Conservation (phyloP, 2,113 vertebrate species). For the Arenaria interpres region DNA sequence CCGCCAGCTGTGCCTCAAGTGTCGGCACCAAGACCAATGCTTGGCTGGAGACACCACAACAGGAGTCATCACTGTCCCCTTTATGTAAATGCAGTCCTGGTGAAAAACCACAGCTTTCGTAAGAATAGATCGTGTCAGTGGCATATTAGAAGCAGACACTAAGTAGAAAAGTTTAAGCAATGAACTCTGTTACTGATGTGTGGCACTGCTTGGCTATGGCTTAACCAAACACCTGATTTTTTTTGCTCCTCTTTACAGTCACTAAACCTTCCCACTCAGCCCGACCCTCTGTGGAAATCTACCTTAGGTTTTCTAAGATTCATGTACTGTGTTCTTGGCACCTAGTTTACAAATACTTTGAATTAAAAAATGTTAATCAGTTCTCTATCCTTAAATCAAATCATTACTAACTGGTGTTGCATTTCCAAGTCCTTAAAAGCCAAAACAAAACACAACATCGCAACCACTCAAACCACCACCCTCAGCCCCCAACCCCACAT, state of each 20-base stretch:
- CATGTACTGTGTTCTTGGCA: neutral
- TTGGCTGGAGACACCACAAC: neutral
- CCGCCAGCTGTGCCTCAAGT: rapidly evolving
- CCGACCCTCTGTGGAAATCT: neutral
- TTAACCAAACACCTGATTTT: neutral
- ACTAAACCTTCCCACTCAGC: neutral
- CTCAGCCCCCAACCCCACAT: neutral
- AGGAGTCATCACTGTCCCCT: neutral
- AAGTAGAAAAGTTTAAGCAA: neutral
- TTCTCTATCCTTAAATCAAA: neutral
- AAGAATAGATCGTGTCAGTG: neutral
- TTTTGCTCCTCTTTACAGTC: neutral
- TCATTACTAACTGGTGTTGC: neutral
- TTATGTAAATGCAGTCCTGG: neutral
- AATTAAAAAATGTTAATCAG: neutral
- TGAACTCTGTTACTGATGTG: neutral
- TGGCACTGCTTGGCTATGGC: neutral
- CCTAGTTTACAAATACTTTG: neutral
- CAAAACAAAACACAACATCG: neutral
- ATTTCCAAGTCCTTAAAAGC: neutral
- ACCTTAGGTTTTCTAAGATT: neutral
- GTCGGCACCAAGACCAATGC: rapidly evolving
- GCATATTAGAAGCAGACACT: neutral
- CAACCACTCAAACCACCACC: neutral
- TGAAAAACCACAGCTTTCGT: neutral